Base-by-base conservation (phyloP, 2,797 vertebrate genomes). In the Amniataba percoides region DNA sequence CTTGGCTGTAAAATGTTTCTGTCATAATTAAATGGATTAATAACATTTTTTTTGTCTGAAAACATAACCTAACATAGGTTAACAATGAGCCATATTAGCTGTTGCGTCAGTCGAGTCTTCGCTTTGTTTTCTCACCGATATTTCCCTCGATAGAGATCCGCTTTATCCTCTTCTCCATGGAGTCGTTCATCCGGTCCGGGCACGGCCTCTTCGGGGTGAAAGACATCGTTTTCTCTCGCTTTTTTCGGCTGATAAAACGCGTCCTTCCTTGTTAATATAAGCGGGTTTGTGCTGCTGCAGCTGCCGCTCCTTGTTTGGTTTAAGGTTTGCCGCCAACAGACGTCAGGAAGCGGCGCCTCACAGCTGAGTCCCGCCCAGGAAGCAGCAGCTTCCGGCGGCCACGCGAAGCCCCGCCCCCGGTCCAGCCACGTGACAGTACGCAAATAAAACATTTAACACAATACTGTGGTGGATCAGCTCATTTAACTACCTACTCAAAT, bases 71-170 rank as follows among this genome's bases (percentile, higher is more conserved):
- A 2, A 2, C 3, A 0, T 11, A 42, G 8, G 15, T 11, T 27
- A 14, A 25, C 6, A 36, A 36, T 36, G 8, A 21, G 18, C 25
- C 5, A 42, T 1, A 3, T n/a, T 0, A 7, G 3, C 0, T 1
- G 5, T 10, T n/a, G 13, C 3, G 6, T 3, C 0, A 0, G 0
- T n/a, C n/a, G n/a, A n/a, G 27, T 36, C 3, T n/a, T 1, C 1
- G 10, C 1, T 15, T 48, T 45, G 1, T 9, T 1, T 7, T 46
- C 96, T 96, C 84, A 99, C 98, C 98, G 42, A 98, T 98, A 40
- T 98, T 99, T 6, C 97, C 98, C 82, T 98, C 97, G 2, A 98
- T 84, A 0, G 98, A 96, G 58, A 99, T 82, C 64, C 97, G 95
- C 83, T 93, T 97, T 39, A 97, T 75, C 46, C 71, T 86, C 56